phyloP scores from a whole-genome alignment of 92 coral and sea anemone species.

The Actinostola sp. region DNA sequence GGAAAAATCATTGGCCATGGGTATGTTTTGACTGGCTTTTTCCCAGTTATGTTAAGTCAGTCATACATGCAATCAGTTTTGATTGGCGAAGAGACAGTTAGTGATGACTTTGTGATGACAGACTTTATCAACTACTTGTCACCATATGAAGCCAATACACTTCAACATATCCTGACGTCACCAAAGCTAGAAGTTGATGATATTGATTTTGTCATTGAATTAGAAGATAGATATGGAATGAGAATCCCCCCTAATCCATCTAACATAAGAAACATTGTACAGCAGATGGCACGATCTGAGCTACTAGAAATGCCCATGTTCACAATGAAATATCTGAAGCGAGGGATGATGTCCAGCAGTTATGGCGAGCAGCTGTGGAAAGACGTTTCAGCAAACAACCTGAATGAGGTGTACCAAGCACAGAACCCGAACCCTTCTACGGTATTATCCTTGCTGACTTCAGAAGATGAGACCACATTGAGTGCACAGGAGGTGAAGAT shows the following conservation, averaged over 20 bases:
- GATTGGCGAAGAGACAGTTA: slow-evolving; percentile 16
- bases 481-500: slow-evolving; percentile 22
- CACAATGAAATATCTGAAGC: slow-evolving; percentile 30
- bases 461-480: background rate
- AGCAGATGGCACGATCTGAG: slow-evolving; percentile 11
- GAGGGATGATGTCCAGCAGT: slow-evolving; percentile 12
- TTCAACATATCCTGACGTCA: slow-evolving; percentile 11
- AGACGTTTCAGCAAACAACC: slow-evolving; percentile 7
- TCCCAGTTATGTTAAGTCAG: slow-evolving; percentile 23
- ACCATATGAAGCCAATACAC: slow-evolving; percentile 6
- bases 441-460: slow-evolving; percentile 18
- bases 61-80: slow-evolving; percentile 34
- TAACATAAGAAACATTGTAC: slow-evolving; percentile 2
- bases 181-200: slow-evolving; percentile 10
- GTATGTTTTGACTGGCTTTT: slow-evolving; percentile 25
- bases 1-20: slow-evolving; percentile 23
- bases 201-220: slow-evolving; percentile 9
- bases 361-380: slow-evolving; percentile 13
- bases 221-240: slow-evolving; percentile 42
- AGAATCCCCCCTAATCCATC: background rate
- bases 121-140: slow-evolving; percentile 5
- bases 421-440: slow-evolving; percentile 20
- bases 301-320: slow-evolving; percentile 26
- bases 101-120: slow-evolving; percentile 17
- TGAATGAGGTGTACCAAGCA: slow-evolving; percentile 9